These are phyloP conservation scores for Paguma larvata DNA, from an alignment of 2,797 vertebrate species.

Conservation along the genomic window DNA sequence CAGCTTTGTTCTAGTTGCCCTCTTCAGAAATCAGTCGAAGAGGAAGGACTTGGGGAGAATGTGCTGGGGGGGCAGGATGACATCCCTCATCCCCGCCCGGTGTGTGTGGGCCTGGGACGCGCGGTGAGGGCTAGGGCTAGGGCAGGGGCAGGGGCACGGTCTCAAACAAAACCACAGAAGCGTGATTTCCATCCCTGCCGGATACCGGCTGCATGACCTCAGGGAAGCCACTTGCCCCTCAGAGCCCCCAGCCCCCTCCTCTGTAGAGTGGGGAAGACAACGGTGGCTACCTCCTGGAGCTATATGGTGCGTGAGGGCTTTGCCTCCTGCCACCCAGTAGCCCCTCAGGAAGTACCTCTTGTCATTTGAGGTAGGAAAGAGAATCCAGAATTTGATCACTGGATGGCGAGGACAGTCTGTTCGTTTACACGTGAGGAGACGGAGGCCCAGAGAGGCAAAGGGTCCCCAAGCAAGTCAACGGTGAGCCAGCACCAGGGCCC, in stretches of 20 bases:
- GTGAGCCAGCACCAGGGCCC: background rate
- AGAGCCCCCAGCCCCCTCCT: background rate
- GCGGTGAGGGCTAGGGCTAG: background rate
- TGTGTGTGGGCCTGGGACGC: background rate
- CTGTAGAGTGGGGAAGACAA: background rate
- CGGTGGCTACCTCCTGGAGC: background rate
- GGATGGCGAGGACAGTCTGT: background rate
- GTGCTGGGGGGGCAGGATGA: background rate
- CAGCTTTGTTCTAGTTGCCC: background rate
- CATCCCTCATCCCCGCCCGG: background rate
- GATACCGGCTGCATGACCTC: background rate
- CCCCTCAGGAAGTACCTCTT: background rate
- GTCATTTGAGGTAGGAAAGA: background rate
- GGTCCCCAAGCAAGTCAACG: background rate
- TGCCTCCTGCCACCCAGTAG: background rate
- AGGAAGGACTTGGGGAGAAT: background rate
- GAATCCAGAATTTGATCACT: background rate
- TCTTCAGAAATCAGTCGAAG: background rate
- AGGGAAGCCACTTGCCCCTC: background rate
- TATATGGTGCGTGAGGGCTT: background rate
- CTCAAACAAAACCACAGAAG: background rate
- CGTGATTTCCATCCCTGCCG: too few relatives aligned
- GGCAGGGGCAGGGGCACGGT: background rate
- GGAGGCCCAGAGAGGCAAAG: background rate
- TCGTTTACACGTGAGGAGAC: background rate